Base-by-base conservation (phyloP, 37 sponge, comb jelly and placozoan genomes). In the Diacarnus erythraeanus region DNA sequence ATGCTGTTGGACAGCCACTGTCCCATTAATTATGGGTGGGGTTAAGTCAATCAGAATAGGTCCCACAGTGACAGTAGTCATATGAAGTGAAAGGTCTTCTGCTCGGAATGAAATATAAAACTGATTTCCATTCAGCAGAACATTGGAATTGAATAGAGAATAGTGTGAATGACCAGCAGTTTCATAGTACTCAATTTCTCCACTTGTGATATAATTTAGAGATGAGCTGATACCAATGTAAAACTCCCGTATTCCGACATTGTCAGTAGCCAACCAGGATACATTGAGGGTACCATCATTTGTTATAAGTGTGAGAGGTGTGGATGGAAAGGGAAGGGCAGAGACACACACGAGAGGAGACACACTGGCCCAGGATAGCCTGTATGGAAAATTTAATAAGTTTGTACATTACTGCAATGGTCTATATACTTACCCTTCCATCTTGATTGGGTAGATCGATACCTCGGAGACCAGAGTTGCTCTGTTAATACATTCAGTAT, bases 11-110 rank as follows among this genome's bases (percentile, higher is more conserved):
- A 84, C 61, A 8, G 9, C 39, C 0, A 86, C 25, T 58, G 30
- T 86, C 2, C 80, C 90, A 51, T 86, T 81, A 15, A 87, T 40
- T 30, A 83, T 51, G 12, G 94, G 94, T 10, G 94, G 90, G 0
- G 87, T 66, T 3, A 80, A 74, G 42, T 94, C 94, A 25, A 94
- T 71, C 2, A 89, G 38, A 44, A 94, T 71, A 30, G 94, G 94
- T 37, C 94, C 94, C 30, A 94, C 38, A 15, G 43, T 69, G 27
- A 44, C 42, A 0, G 60, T 44, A 1, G 44, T 42, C 29, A 6
- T 64, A 29, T 76, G 74, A 68, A 42, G 44, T 0, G 90, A 82
- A 18, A 83, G 42, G 39, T 90, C 90, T 44, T 26, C 54, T 18
- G 83, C 89, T n/a, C 33, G 17, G 3, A 93, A 20, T 10, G 57